Percentiles rank a stretch among this genome's conserved stretches.
These are phyloP conservation scores for Plusia festucae DNA, from an alignment of 2,888 invertebrate species.

Conservation along the genomic window DNA sequence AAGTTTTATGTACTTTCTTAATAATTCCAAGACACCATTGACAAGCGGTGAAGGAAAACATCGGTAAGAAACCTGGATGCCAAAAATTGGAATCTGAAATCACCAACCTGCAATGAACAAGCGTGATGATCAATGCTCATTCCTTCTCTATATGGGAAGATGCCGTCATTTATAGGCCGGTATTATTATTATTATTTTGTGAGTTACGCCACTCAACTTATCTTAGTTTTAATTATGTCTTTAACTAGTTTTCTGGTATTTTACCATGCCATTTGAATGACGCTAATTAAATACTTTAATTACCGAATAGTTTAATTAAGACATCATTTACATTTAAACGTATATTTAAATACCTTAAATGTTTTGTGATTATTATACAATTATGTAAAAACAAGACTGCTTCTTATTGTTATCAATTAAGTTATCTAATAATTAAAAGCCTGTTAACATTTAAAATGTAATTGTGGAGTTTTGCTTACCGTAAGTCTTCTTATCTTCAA, in stretches of 20 bases:
- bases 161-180: too few relatives aligned
- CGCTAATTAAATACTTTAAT: constrained; percentile 23
- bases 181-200: constrained; percentile 5
- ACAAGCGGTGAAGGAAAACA: too few relatives aligned
- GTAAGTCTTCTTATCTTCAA: too few relatives aligned
- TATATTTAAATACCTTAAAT: not conserved
- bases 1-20: too few relatives aligned
- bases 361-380: not conserved
- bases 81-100: too few relatives aligned
- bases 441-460: not conserved
- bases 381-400: not conserved
- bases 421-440: not conserved
- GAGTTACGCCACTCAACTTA: constrained; percentile 31
- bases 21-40: too few relatives aligned
- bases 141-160: too few relatives aligned
- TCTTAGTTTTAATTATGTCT: constrained; percentile 38
- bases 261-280: constrained; percentile 35
- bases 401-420: not conserved
- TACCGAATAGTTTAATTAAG: constrained; percentile 10
- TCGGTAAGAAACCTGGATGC: too few relatives aligned
- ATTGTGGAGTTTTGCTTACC: too few relatives aligned
- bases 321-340: not conserved
- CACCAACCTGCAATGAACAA: too few relatives aligned
- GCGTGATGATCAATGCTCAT: too few relatives aligned
- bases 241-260: constrained; percentile 40